These are phyloP conservation scores for Cladopsammia gracilis DNA, from an alignment of 64 coral and sea anemone species.

Conservation along the genomic window DNA sequence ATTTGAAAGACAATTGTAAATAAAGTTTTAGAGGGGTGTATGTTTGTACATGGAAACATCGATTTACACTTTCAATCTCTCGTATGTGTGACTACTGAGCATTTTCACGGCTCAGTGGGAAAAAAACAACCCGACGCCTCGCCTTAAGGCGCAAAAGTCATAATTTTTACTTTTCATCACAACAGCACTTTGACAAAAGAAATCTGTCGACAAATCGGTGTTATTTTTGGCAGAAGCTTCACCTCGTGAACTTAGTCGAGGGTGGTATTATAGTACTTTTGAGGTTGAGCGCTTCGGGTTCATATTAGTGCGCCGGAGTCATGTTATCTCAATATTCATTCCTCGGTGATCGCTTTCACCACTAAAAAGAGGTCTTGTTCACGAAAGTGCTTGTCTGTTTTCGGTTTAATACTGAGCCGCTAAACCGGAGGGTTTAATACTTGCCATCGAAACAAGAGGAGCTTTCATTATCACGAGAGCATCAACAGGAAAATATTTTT, in stretches of 20 bases:
- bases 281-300: slow-evolving; percentile 22
- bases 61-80: background rate
- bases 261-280: slow-evolving; percentile 6
- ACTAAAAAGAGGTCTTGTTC: slow-evolving; percentile 62
- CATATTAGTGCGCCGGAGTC: background rate
- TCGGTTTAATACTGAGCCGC: slow-evolving; percentile 8
- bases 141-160: slow-evolving; percentile 8
- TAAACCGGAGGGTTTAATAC: background rate
- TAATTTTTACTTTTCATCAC: slow-evolving; percentile 34
- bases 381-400: slow-evolving; percentile 50
- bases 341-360: slow-evolving; percentile 48
- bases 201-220: slow-evolving; percentile 54
- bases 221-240: slow-evolving; percentile 54
- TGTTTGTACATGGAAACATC: slow-evolving; percentile 5
- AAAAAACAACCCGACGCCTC: slow-evolving; percentile 20
- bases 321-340: slow-evolving; percentile 25
- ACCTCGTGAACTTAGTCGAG: slow-evolving; percentile 37
- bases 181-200: slow-evolving; percentile 52
- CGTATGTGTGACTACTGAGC: background rate
- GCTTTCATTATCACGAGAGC: slow-evolving; percentile 69
- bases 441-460: slow-evolving; percentile 17
- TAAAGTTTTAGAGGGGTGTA: slow-evolving; percentile 26
- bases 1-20: slow-evolving; percentile 13
- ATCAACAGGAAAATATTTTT: slow-evolving; percentile 82
- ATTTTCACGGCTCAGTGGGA: slow-evolving; percentile 27